Conservation (phyloP, 2,888 invertebrate genomes). For the Drosophila anceps region DNA sequence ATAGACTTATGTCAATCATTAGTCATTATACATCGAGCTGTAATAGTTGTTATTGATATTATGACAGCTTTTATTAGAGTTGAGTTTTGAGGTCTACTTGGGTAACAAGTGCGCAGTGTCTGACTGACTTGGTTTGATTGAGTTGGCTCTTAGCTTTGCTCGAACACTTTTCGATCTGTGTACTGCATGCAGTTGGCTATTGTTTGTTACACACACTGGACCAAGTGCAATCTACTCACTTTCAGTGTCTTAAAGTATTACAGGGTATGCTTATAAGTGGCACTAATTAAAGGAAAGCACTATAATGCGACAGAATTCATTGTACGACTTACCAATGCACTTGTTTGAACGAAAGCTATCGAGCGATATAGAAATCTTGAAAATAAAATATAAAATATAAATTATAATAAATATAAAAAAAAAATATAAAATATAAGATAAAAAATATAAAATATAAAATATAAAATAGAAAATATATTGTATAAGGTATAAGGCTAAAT, state of each 20-base stretch:
- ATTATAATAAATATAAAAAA: neutral
- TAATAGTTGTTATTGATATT: no score
- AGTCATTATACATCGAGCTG: neutral
- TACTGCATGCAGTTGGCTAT: neutral
- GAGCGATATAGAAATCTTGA: neutral
- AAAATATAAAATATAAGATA: neutral
- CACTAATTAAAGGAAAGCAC: conserved; percentile 15
- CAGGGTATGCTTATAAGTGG: conserved; percentile 9
- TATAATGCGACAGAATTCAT: neutral
- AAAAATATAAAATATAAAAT: no score
- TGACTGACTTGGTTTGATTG: neutral
- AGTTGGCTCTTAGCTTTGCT: no score
- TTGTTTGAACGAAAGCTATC: neutral
- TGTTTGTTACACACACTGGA: neutral
- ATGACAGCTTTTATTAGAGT: neutral
- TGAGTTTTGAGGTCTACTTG: neutral
- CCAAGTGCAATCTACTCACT: neutral
- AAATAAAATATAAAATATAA: neutral
- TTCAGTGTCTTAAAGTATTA: neutral
- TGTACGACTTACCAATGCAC: neutral
- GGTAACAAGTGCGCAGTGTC: no score
- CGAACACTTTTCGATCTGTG: no score
- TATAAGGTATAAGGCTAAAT: no score
- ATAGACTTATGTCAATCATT: neutral
- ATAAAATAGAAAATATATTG: no score